phyloP scores from a whole-genome alignment of 1,140 invertebrate genomes.

The Pinna nobilis region DNA sequence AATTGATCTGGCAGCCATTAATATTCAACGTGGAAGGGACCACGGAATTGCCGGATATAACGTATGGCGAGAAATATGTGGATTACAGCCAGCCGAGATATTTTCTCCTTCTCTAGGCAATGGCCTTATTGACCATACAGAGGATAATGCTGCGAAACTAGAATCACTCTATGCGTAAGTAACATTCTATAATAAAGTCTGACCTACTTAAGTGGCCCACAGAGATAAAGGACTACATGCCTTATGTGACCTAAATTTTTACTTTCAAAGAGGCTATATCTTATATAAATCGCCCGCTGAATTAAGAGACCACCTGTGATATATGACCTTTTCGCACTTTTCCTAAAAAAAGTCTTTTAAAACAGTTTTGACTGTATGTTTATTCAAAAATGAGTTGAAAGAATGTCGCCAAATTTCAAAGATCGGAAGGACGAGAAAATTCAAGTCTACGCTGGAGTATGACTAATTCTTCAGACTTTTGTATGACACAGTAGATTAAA shows the following conservation, averaged over 20 bases:
- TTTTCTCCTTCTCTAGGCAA: constrained; percentile 83
- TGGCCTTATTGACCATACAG: constrained; percentile 83
- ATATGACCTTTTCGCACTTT: neutral
- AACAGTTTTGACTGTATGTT: too few relatives aligned
- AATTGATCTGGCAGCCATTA: constrained; percentile 92
- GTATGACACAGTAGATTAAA: too few relatives aligned
- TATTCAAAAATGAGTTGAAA: too few relatives aligned
- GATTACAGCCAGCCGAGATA: constrained; percentile 83
- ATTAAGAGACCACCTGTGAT: neutral
- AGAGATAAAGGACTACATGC: neutral
- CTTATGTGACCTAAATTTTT: neutral
- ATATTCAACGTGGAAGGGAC: constrained; percentile 94
- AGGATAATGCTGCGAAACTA: constrained; percentile 79
- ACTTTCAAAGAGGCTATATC: neutral
- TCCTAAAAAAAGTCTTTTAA: neutral
- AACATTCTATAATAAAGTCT: neutral
- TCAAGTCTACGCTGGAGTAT: too few relatives aligned
- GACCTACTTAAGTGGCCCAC: neutral
- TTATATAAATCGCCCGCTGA: neutral
- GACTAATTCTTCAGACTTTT: too few relatives aligned
- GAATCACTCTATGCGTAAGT: constrained; percentile 91
- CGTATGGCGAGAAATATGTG: constrained; percentile 89
- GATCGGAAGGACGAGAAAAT: too few relatives aligned
- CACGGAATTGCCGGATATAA: constrained; percentile 93
- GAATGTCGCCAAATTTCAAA: too few relatives aligned